Evolutionary conservation across 1,140 invertebrate species (phyloP).

Genomic region (Camponotus pennsylvanicus): DNA sequence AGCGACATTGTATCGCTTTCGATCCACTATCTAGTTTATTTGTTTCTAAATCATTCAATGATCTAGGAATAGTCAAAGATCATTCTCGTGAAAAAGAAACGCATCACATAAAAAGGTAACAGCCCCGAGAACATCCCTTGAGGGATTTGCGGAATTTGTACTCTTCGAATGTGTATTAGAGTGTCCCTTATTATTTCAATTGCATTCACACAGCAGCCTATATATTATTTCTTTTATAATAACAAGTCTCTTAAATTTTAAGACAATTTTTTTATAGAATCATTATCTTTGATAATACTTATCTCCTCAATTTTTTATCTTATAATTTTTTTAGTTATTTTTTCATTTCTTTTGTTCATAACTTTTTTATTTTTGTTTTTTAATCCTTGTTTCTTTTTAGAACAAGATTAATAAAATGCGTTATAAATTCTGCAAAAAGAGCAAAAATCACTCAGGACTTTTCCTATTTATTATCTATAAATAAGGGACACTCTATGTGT

Average conservation of each 20-base stretch:
- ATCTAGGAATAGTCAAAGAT: slow-evolving; percentile 30
- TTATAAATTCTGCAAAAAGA: background rate
- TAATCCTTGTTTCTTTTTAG: slow-evolving; percentile 3
- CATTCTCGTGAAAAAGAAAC: slow-evolving; percentile 49
- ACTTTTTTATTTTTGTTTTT: background rate
- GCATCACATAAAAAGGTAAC: slow-evolving; percentile 64
- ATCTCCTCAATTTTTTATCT: background rate
- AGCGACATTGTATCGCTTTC: slow-evolving; percentile 35
- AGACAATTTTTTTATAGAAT: slow-evolving; percentile 23
- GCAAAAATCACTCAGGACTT: slow-evolving; percentile 1
- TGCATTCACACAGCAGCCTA: slow-evolving; percentile 17
- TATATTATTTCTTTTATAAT: slow-evolving; percentile 61
- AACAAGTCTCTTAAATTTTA: slow-evolving; percentile 6
- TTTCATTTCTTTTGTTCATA: background rate
- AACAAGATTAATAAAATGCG: slow-evolving; percentile 13
- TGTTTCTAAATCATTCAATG: slow-evolving; percentile 25
- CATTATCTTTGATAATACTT: background rate
- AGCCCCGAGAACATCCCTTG: slow-evolving; percentile 66
- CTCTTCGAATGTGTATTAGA: slow-evolving; percentile 79
- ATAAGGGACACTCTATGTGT: slow-evolving; percentile 49
- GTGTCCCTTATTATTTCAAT: slow-evolving; percentile 31
- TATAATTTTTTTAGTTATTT: slow-evolving; percentile 30
- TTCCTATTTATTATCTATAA: background rate
- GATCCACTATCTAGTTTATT: slow-evolving; percentile 21
- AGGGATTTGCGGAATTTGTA: slow-evolving; percentile 85